Evolutionary conservation across 1,140 invertebrate genomes (phyloP).

Genomic region (Zaprionus capensis): DNA sequence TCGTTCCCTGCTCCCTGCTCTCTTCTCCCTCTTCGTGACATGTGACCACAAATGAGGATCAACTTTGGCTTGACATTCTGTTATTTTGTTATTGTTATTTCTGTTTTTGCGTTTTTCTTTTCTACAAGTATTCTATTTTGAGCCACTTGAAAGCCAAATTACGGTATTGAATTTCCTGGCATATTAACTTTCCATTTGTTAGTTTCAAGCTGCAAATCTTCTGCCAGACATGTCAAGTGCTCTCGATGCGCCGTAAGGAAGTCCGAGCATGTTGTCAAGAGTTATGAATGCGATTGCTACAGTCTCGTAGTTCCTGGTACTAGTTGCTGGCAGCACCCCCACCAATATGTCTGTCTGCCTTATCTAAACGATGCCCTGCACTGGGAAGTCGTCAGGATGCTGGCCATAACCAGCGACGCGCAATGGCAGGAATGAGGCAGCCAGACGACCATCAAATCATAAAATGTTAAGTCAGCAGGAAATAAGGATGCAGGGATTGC

Average conservation of each 20-base stretch:
- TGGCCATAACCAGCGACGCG: constrained; percentile 56
- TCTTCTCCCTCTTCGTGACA: constrained; percentile 54
- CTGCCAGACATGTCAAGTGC: constrained; percentile 14
- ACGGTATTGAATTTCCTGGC: constrained; percentile 68
- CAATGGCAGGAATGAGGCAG: constrained; percentile 40
- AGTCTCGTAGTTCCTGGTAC: not conserved
- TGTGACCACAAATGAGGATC: constrained; percentile 82
- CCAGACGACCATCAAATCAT: constrained; percentile 59
- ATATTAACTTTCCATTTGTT: constrained; percentile 62
- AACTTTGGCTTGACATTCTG: constrained; percentile 51
- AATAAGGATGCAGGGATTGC: constrained; percentile 54
- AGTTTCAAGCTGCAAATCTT: not conserved
- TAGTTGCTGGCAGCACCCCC: not conserved
- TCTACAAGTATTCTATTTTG: not conserved
- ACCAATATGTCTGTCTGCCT: not conserved
- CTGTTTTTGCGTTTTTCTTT: constrained; percentile 34
- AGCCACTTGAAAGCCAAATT: constrained; percentile 75
- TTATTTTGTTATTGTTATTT: constrained; percentile 23
- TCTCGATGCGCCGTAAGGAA: constrained; percentile 21
- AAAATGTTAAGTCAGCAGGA: constrained; percentile 69
- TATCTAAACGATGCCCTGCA: constrained; percentile 63
- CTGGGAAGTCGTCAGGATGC: constrained; percentile 62
- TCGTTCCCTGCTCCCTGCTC: not conserved
- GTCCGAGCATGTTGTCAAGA: constrained; percentile 24
- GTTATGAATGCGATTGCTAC: constrained; percentile 16